Percentiles rank a stretch among this genome's conserved stretches.
phyloP scores from a whole-genome alignment of 2,888 invertebrate species.

The Drosophila mettleri region DNA sequence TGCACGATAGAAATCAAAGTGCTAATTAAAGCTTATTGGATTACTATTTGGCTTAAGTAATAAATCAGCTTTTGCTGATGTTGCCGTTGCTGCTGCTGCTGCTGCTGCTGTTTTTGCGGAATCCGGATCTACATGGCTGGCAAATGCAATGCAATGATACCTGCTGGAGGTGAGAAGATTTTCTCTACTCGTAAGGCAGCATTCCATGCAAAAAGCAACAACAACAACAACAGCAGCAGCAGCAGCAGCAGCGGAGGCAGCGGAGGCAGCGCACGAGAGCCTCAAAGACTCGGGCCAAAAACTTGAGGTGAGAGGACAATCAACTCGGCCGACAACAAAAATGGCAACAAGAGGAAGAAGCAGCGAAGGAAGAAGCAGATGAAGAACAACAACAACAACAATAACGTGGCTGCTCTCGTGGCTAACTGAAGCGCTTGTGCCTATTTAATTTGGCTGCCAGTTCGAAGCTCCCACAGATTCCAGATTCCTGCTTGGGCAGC shows the following conservation, averaged over 20 bases:
- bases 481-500: slow-evolving; percentile 55
- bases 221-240: slow-evolving; percentile 9
- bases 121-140: slow-evolving; percentile 55
- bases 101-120: slow-evolving; percentile 33
- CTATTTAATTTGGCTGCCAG: slow-evolving; percentile 81
- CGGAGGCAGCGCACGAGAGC: slow-evolving; percentile 34
- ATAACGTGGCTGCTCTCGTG: slow-evolving; percentile 55
- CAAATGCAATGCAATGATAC: slow-evolving; percentile 38
- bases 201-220: slow-evolving; percentile 69
- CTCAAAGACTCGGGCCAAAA: slow-evolving; percentile 57
- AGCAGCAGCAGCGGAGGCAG: slow-evolving; percentile 1
- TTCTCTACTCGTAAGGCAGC: slow-evolving; percentile 78
- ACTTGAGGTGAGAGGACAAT: slow-evolving; percentile 78
- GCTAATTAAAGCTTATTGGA: slow-evolving; percentile 30
- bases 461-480: slow-evolving; percentile 77
- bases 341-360: slow-evolving; percentile 37
- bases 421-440: slow-evolving; percentile 79
- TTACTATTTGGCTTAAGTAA: slow-evolving; percentile 28
- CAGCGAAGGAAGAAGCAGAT: slow-evolving; percentile 21
- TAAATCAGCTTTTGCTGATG: slow-evolving; percentile 32
- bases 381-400: slow-evolving; percentile 18
- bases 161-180: slow-evolving; percentile 75
- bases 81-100: slow-evolving; percentile 1
- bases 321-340: slow-evolving; percentile 63
- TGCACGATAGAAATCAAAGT: slow-evolving; percentile 7